Base-by-base conservation (phyloP, 2,113 vertebrate genomes). In the Cynopterus brachyotis region DNA sequence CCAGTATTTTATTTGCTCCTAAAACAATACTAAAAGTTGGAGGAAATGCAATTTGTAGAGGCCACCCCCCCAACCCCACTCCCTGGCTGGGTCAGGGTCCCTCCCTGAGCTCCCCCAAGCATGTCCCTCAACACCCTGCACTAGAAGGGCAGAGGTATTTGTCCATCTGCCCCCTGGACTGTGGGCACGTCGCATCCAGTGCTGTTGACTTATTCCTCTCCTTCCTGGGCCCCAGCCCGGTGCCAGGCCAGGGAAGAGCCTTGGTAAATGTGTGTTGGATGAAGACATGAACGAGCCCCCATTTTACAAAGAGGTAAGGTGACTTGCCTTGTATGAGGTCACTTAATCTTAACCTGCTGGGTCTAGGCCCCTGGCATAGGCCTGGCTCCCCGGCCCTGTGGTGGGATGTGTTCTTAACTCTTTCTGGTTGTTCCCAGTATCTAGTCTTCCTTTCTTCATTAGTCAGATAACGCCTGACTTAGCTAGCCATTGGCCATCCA, bases 101-200 rank as follows among this genome's bases (percentile, higher is more conserved):
- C 8, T 57, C 19, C 30, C 66, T 66, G 32, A 17, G 30, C 12
- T 11, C 22, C 28, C 12, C 2, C 3, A 15, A 7, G 4, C 26
- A 79, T 3, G 53, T 10, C 30, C 73, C 81, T 62, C 60, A n/a
- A 55, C 12, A 72, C 30, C 37, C 47, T 15, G 2, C 13, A 17
- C 69, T 24, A 59, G 30, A 40, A 59, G 53, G 60, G 6, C 24
- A 35, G 6, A 69, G 57, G 28, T 9, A 10, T 40, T 35, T 12
- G 13, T 53, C 47, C 37, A 16, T n/a, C 62, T 62, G 55, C 15
- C 1, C 20, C 32, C 73, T 22, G 3, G 13, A 50, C 79, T 20
- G 1, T n/a, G 47, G 62, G 64, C 20, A 42, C 6, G 28, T 47
- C 4, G 0, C 2, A 5, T 11, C 30, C 32, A 40, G 13, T 10